Base-by-base conservation (phyloP, 2,113 vertebrate genomes). In the Riparia riparia region DNA sequence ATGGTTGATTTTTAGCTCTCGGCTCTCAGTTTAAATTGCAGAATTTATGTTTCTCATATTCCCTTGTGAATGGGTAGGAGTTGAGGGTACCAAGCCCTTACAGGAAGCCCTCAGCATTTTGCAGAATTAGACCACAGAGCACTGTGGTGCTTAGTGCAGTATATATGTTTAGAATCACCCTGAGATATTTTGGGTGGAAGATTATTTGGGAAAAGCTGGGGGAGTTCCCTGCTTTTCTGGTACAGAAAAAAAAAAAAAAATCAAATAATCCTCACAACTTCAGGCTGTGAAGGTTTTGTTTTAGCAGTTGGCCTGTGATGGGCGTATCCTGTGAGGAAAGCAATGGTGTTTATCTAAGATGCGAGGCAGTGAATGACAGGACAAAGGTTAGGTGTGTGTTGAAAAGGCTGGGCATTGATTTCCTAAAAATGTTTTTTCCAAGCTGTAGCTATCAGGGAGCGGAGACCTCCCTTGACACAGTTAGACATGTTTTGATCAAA, bases 361-460 rank as follows among this genome's bases (percentile, higher is more conserved):
- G 80, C 1, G 0, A 8, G 61, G 83, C 86, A 86, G 1, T 69
- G 73, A 96, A 42, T 66, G 89, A 79, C 72, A 74, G 92, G 89
- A 90, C 93, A 96, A 96, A 97, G 96, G 96, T 96, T 86, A 96
- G 72, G 69, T 83, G 72, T 71, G 57, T 60, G n/a, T 82, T 83
- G 79, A 65, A 90, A 93, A 95, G 68, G 88, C 60, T 90, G 90
- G 85, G 85, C 87, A 89, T 90, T 74, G 95, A 92, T 94, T 89
- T 95, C 82, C 60, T 89, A 60, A 81, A 94, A 76, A 39, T 56
- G 53, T 70, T 86, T 88, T 86, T 71, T 37, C 69, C 81, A 86
- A 84, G 69, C 63, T 88, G 2, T 39, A 39, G 29, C 56, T 83
- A 8, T 81, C 28, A 13, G n/a, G 53, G 73, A 90, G 68, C 3